Evolutionary conservation across 2,113 vertebrate genomes (phyloP), one percentile per base, ranked within the genome.

Genomic region (Coracopsis vasa): DNA sequence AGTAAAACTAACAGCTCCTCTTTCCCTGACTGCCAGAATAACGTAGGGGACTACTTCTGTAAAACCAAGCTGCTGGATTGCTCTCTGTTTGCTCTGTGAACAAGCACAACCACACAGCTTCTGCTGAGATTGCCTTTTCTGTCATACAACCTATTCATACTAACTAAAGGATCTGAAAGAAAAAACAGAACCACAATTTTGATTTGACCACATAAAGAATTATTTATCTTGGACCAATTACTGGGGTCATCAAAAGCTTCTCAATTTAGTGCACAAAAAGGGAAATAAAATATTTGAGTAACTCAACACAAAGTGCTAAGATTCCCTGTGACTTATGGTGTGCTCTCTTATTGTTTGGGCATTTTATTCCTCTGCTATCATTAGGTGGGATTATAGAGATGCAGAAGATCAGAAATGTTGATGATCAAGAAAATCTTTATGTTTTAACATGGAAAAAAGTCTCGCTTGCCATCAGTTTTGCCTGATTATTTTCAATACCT

Each of bases 1-100:
- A 83, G 92, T 86, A 94, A 93, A 96, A 93, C 60, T 80, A 95
- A 94, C 84, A 90, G 90, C 73, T 96, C 51, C 86, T 86, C 82
- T 84, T 67, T 81, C 47, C 73, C 77, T 45, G 72, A 37, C 83
- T 92, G 77, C 73, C 72, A 81, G 65, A 72, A 37, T 62, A 95
- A 95, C 1, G 4, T 8, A 81, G 70, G 44, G 21, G 31, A 90
- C 42, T 61, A 23, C 47, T 72, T 37, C 60, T 44, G 73, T 45
- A 84, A 78, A 94, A 53, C 15, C 51, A 51, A 61, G 39, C 47
- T 81, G 61, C 70, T 61, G 45, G 82, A 73, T 90, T 41, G 53
- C 53, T 61, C 39, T 50, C 69, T 35, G 62, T 81, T 71, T 69
- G 88, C 72, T 93, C 88, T 29, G 33, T 42, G 88, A 91, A 91